These are phyloP conservation scores for Lerista edwardsae DNA, from an alignment of 2,797 vertebrate genomes.

Conservation along the genomic window DNA sequence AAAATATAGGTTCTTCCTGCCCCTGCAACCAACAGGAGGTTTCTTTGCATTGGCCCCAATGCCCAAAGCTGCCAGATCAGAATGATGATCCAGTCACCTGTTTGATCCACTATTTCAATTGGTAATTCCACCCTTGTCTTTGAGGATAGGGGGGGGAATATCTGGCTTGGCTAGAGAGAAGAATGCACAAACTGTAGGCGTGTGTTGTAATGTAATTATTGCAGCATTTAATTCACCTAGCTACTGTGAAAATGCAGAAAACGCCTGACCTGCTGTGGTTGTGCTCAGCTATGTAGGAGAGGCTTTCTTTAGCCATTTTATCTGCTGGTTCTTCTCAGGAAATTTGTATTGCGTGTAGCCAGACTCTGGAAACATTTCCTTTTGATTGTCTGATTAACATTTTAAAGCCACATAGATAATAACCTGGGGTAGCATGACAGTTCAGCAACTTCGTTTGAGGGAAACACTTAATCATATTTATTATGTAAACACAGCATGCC, in stretches of 20 bases:
- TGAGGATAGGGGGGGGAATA: rapidly evolving
- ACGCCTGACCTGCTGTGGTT: rapidly evolving
- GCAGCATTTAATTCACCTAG: constrained; percentile 59
- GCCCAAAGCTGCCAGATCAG: neutral
- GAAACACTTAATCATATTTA: constrained; percentile 79
- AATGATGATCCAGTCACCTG: neutral
- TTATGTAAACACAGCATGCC: constrained; percentile 78
- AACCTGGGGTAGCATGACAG: constrained; percentile 71
- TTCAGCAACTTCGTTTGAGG: constrained; percentile 74
- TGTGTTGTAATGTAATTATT: constrained; percentile 54
- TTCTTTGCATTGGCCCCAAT: neutral
- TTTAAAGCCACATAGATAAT: constrained; percentile 72
- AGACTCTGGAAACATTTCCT: constrained; percentile 51
- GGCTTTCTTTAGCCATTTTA: neutral
- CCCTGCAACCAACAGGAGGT: neutral
- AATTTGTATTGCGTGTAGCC: constrained; percentile 2
- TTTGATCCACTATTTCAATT: neutral
- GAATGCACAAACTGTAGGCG: constrained; percentile 3
- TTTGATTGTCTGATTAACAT: constrained; percentile 69
- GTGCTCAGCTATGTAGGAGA: rapidly evolving
- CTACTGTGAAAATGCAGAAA: constrained; percentile 3
- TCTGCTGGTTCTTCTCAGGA: neutral
- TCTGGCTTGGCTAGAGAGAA: constrained; percentile 15
- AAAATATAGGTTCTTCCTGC: neutral
- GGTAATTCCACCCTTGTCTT: constrained; percentile 22